Conservation (phyloP, 2,888 invertebrate species). For the Oasisia sp. region DNA sequence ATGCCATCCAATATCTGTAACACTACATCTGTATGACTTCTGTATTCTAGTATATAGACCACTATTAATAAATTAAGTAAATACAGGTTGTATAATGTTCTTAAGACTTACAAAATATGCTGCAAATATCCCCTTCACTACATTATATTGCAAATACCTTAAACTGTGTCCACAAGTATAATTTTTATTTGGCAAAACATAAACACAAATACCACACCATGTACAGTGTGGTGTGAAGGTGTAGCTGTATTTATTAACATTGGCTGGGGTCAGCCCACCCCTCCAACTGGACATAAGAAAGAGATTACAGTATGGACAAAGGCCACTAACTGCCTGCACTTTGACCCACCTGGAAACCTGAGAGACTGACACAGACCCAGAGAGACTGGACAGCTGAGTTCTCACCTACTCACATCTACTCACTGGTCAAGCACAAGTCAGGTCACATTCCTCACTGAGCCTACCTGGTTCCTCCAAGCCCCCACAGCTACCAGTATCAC, state of each 20-base stretch:
- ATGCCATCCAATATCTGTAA: no score
- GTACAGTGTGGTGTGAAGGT: background rate
- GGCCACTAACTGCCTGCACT: background rate
- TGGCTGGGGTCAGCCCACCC: background rate
- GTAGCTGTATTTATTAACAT: background rate
- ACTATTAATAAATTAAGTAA: no score
- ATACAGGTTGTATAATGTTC: no score
- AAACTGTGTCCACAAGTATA: no score
- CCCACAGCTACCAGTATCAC: no score
- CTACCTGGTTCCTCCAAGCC: background rate
- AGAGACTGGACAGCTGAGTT: background rate
- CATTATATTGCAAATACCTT: no score
- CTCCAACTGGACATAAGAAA: background rate
- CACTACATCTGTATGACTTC: no score
- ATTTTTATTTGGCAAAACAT: no score
- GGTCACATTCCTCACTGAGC: background rate
- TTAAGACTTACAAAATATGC: no score
- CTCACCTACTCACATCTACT: background rate
- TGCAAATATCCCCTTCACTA: no score
- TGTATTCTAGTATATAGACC: no score
- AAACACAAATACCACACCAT: background rate
- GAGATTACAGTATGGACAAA: background rate
- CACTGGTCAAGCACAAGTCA: background rate
- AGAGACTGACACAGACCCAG: background rate
- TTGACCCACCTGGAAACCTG: conserved; percentile 1